Conservation (phyloP, 2,888 invertebrate genomes). For the Eurois occulta region DNA sequence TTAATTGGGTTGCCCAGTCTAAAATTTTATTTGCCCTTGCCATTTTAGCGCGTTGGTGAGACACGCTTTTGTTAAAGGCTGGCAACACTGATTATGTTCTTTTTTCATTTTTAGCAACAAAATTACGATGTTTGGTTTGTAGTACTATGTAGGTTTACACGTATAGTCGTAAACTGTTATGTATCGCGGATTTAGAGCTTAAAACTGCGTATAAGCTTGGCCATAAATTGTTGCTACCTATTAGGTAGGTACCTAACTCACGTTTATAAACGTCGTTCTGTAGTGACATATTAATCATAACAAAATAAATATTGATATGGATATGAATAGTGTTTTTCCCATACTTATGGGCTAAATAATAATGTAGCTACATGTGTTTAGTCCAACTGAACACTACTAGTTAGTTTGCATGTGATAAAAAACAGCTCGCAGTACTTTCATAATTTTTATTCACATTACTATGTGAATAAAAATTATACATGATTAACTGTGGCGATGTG, state of each 20-base stretch:
- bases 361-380: not conserved
- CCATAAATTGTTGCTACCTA: not conserved
- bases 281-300: not conserved
- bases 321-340: not conserved
- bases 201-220: not conserved
- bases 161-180: constrained; percentile 5
- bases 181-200: not conserved
- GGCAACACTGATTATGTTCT: not conserved
- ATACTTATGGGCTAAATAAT: not conserved
- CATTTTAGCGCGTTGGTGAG: constrained; percentile 10
- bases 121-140: constrained; percentile 20
- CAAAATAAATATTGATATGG: not conserved
- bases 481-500: not conserved
- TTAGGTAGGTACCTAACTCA: not conserved
- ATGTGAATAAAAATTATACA: too few relatives aligned
- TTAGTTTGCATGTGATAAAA: not conserved
- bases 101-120: not conserved
- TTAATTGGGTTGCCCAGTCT: constrained; percentile 37
- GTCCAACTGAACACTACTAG: not conserved
- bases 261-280: not conserved
- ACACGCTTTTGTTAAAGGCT: constrained; percentile 22
- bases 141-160: not conserved
- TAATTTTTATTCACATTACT: not conserved
- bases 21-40: constrained; percentile 39
- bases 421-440: not conserved